Evolutionary conservation across 1,140 invertebrate genomes (phyloP).

Genomic region (Drosophila littoralis): DNA sequence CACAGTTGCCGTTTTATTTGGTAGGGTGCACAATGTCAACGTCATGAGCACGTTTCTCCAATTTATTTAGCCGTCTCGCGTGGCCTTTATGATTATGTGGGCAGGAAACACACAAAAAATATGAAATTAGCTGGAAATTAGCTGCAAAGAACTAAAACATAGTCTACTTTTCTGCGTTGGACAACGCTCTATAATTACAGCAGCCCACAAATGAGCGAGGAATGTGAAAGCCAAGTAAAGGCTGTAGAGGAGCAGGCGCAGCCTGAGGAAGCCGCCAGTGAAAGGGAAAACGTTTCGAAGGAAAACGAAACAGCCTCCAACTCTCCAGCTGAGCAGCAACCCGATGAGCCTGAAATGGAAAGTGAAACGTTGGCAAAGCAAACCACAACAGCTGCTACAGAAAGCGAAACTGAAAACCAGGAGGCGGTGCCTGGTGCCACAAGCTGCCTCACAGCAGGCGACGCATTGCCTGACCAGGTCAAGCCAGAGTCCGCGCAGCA

Average conservation of each 20-base stretch:
- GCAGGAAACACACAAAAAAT: slow-evolving; percentile 53
- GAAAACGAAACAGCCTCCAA: slow-evolving; percentile 29
- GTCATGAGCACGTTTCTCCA: slow-evolving; percentile 76
- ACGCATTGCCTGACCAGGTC: slow-evolving; percentile 7
- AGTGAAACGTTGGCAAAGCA: slow-evolving; percentile 1
- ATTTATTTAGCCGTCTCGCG: slow-evolving; percentile 64
- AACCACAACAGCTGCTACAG: background rate
- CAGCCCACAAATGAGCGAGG: slow-evolving; percentile 52
- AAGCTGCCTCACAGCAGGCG: slow-evolving; percentile 16
- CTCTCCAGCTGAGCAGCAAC: slow-evolving; percentile 1
- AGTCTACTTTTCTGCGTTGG: slow-evolving; percentile 65
- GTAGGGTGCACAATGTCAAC: slow-evolving; percentile 66
- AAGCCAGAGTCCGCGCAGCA: slow-evolving; percentile 30
- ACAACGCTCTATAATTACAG: slow-evolving; percentile 65
- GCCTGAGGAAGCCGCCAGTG: background rate
- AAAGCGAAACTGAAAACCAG: slow-evolving; percentile 20
- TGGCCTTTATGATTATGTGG: slow-evolving; percentile 55
- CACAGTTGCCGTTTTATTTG: background rate
- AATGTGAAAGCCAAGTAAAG: slow-evolving; percentile 38
- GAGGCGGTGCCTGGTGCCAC: background rate
- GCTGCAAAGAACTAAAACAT: slow-evolving; percentile 61
- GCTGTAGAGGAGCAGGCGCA: background rate
- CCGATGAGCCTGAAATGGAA: slow-evolving; percentile 14
- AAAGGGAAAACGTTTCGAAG: slow-evolving; percentile 24
- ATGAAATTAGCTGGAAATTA: slow-evolving; percentile 81